Evolutionary conservation across 2,113 vertebrate species (phyloP).

Genomic region (Chaetodon trifascialis): DNA sequence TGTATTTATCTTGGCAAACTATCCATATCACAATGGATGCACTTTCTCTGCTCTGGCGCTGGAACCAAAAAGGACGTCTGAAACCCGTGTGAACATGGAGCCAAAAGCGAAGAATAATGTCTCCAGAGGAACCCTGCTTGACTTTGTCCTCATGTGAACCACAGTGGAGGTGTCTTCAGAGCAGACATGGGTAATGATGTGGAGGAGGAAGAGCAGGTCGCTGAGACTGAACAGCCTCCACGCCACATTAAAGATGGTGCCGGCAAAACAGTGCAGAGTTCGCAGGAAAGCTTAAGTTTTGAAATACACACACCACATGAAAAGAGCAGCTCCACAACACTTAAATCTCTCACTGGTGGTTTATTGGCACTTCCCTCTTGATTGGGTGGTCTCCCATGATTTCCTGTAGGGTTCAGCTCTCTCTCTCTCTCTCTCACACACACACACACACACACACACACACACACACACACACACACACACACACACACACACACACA

Average conservation of each 20-base stretch:
- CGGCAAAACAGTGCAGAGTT: constrained; percentile 51
- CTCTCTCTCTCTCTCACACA: too few species aligned
- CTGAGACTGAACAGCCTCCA: constrained; percentile 29
- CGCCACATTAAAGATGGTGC: constrained; percentile 59
- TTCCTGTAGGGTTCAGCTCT: constrained; percentile 33
- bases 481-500: constrained; percentile 17
- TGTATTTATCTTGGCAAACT: not conserved
- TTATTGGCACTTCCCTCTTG: constrained; percentile 64
- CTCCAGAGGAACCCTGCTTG: constrained; percentile 7
- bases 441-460: constrained; percentile 21
- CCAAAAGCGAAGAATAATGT: not conserved
- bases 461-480: constrained; percentile 30
- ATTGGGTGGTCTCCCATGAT: constrained; percentile 66
- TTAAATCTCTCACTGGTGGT: constrained; percentile 33
- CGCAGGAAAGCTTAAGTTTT: constrained; percentile 48
- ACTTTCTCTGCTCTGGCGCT: not conserved
- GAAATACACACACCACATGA: constrained; percentile 64
- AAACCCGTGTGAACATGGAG: not conserved
- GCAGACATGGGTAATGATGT: constrained; percentile 22
- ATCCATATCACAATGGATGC: not conserved
- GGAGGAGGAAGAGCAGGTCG: constrained; percentile 35
- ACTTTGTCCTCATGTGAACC: constrained; percentile 51
- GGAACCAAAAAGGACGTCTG: not conserved
- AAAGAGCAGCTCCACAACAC: constrained; percentile 47
- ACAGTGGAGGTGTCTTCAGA: constrained; percentile 33